Evolutionary conservation across 1,140 invertebrate species (phyloP).

Genomic region (Danaus plexippus): DNA sequence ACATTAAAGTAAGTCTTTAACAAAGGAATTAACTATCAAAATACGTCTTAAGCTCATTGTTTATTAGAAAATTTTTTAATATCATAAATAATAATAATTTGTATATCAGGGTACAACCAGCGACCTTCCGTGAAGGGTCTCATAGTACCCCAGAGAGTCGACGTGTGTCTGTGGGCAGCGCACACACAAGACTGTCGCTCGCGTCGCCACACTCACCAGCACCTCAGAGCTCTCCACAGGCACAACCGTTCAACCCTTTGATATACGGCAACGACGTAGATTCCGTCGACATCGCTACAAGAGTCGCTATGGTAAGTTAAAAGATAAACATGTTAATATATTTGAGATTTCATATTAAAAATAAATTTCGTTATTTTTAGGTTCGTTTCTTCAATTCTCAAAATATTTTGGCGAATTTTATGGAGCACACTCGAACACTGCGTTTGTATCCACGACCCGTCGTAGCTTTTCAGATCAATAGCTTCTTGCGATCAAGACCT

Average conservation of each 20-base stretch:
- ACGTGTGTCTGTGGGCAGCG: slow-evolving; percentile 46
- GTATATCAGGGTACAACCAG: slow-evolving; percentile 42
- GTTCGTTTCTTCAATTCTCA: slow-evolving; percentile 98
- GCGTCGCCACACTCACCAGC: slow-evolving; percentile 43
- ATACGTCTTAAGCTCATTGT: no score
- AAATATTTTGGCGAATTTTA: slow-evolving; percentile 97
- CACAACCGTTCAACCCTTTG: slow-evolving; percentile 81
- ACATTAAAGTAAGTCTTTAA: slow-evolving; percentile 58
- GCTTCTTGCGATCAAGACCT: slow-evolving; percentile 94
- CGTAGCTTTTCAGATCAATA: slow-evolving; percentile 98
- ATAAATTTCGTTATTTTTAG: slow-evolving; percentile 57
- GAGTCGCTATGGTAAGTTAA: slow-evolving; percentile 93
- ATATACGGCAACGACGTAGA: slow-evolving; percentile 98
- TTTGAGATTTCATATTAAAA: neutral
- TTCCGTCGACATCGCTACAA: slow-evolving; percentile 97
- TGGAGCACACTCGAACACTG: slow-evolving; percentile 96
- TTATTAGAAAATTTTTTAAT: neutral
- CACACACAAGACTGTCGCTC: slow-evolving; percentile 45
- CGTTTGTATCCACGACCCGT: slow-evolving; percentile 97
- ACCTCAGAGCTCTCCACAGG: slow-evolving; percentile 42
- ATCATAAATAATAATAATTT: neutral
- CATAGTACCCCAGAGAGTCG: slow-evolving; percentile 57
- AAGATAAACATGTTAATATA: neutral
- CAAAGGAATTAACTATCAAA: neutral
- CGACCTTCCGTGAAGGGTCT: slow-evolving; percentile 39